Base-by-base conservation (phyloP, 2,113 vertebrate genomes). In the Phyllostomus hastatus region DNA sequence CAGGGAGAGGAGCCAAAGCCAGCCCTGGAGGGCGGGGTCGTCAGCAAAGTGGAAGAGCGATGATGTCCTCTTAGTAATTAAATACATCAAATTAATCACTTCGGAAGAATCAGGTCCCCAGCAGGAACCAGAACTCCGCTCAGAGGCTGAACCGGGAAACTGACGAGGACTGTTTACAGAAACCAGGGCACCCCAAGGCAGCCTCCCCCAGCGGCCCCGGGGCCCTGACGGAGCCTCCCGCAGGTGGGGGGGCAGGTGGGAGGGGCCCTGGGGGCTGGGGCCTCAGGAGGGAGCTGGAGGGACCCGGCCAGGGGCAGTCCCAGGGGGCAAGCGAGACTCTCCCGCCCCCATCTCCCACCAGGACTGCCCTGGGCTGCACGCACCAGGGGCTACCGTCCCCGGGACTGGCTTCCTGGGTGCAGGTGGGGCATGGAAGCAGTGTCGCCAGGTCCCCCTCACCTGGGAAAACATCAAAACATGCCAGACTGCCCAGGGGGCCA, bases 161-260 rank as follows among this genome's bases (percentile, higher is more conserved):
- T 38, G 52, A 48, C 20, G 82, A 80, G 38, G 5, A 7, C 61
- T 31, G 8, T 50, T 84, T 9, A 28, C 38, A 79, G 61, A 54
- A 16, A 26, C 1, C 1, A 22, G 43, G 24, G 70, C 6, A 0
- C 10, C 16, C n/a, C n/a, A n/a, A n/a, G n/a, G n/a, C n/a, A n/a
- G n/a, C n/a, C n/a, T n/a, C n/a, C n/a, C n/a, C n/a, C n/a, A n/a
- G n/a, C n/a, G n/a, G n/a, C n/a, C n/a, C 59, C 59, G 11, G 59
- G 24, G 12, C 38, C 43, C 9, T 5, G 3, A 38, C 16, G 38
- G 15, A 24, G 46, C 54, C 3, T 0, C 0, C 33, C 2, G 33
- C 7, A 2, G 38, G 48, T 0, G 24, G 41, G 41, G 2, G 7
- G 17, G 3, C 24, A 26, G 8, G 5, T 4, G 52, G 72, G 61